Base-by-base conservation (phyloP, 2,888 invertebrate genomes). In the Drosophila hamatofila region DNA sequence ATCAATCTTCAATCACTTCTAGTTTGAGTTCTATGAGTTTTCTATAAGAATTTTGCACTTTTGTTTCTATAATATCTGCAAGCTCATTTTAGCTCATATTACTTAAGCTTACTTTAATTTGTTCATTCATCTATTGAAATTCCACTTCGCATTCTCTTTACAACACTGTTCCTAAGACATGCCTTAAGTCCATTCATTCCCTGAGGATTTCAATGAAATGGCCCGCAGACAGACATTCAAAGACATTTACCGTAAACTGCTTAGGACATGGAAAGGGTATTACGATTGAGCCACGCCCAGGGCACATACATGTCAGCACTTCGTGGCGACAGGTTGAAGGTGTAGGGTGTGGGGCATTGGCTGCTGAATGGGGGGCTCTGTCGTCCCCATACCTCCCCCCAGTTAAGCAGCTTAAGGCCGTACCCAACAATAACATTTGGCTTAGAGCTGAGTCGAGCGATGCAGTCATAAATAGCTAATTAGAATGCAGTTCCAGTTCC, bases 401-500 rank as follows among this genome's bases (percentile, higher is more conserved):
- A 48, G 59, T 18, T 81, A 80, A 83, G 84, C 83, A 56, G 89
- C 89, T 83, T 83, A 73, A 9, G 64, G 57, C 37, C 33, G 35
- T 27, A 42, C 70, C 42, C 57, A 37, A 16, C 18, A 41, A 55
- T 23, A 39, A 41, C 70, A 69, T 63, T 67, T 71, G 74, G 72
- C 72, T 87, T 64, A 59, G 67, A 65, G 51, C 49, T 57, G 61
- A 58, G 39, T 23, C 33, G 37, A 25, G 54, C n/a, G 59, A 56
- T 54, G 52, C 61, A 25, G 54, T 39, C 77, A 83, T 75, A 74
- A 76, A 89, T 87, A 71, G 82, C 82, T 84, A 87, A 89, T 84
- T 84, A 89, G 89, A 84, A 74, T 78, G 64, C 67, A 42, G 23
- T 52, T 78, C 61, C 67, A 42, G 23, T 52, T 55, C 54, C 41